A percentile compares a stretch with the other conserved stretches of the same genome.
Conservation (phyloP, 64 coral and sea anemone genomes). For the Actinia tenebrosa region DNA sequence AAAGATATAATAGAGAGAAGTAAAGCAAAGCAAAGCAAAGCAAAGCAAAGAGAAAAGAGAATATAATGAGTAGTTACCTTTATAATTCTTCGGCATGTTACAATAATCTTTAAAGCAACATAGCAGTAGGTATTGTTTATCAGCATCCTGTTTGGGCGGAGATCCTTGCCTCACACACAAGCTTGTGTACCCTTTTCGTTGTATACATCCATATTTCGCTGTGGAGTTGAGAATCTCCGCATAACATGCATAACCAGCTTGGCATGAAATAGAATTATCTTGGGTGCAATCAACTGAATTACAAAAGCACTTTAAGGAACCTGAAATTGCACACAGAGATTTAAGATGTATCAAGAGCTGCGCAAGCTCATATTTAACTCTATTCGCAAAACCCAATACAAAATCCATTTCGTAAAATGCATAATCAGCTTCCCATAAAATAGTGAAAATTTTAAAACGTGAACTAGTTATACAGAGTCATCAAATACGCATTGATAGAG, state of each 20-base stretch:
- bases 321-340: not conserved
- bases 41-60: too few species aligned
- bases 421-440: too few species aligned
- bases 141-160: not conserved
- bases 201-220: slow-evolving; percentile 1
- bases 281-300: not conserved
- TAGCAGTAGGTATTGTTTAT: not conserved
- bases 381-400: too few species aligned
- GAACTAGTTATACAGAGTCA: too few species aligned
- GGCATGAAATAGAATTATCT: not conserved
- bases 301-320: slow-evolving; percentile 1
- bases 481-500: too few species aligned
- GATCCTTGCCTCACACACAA: not conserved
- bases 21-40: too few species aligned
- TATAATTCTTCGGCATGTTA: not conserved
- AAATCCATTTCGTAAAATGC: too few species aligned
- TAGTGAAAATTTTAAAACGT: too few species aligned
- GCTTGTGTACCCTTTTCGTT: not conserved
- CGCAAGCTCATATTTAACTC: too few species aligned
- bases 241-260: slow-evolving; percentile 5
- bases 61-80: not conserved
- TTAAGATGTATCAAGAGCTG: too few species aligned
- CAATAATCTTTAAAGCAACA: slow-evolving; percentile 14
- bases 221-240: not conserved
- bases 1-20: too few species aligned